phyloP scores from a whole-genome alignment of 2,888 invertebrate genomes.

The Drosophila subsilvestris region DNA sequence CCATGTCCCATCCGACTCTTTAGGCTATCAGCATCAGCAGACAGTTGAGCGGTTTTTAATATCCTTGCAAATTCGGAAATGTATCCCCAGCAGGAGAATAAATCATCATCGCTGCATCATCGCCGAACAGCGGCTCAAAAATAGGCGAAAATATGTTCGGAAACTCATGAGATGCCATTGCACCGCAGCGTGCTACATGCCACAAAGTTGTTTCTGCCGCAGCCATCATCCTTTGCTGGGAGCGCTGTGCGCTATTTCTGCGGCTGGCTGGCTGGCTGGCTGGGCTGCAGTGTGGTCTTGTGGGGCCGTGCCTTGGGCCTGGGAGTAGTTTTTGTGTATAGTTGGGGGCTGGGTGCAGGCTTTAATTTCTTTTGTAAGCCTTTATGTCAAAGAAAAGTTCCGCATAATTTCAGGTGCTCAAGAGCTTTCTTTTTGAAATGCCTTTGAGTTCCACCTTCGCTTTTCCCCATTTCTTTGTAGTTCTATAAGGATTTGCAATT shows the following conservation, averaged over 20 bases:
- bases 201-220: no score
- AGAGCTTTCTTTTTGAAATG: conserved; percentile 31
- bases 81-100: conserved; percentile 5
- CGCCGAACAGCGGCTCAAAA: conserved; percentile 5
- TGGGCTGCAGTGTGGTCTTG: background rate
- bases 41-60: conserved; percentile 27
- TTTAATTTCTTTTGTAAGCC: conserved; percentile 43
- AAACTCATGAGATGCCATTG: background rate
- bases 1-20: background rate
- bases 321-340: conserved; percentile 5
- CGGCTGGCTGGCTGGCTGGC: no score
- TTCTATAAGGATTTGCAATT: conserved; percentile 30
- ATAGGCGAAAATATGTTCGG: conserved; percentile 4
- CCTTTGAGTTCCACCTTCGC: background rate
- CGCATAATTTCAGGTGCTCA: conserved; percentile 48
- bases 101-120: background rate
- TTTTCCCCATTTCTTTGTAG: background rate
- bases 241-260: no score
- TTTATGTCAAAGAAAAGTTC: conserved; percentile 50
- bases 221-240: no score
- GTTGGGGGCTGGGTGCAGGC: conserved; percentile 5
- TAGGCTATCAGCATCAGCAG: background rate
- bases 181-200: background rate
- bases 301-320: background rate
- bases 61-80: conserved; percentile 14